phyloP scores from a whole-genome alignment of 2,113 vertebrate species.

The Thunnus thynnus region DNA sequence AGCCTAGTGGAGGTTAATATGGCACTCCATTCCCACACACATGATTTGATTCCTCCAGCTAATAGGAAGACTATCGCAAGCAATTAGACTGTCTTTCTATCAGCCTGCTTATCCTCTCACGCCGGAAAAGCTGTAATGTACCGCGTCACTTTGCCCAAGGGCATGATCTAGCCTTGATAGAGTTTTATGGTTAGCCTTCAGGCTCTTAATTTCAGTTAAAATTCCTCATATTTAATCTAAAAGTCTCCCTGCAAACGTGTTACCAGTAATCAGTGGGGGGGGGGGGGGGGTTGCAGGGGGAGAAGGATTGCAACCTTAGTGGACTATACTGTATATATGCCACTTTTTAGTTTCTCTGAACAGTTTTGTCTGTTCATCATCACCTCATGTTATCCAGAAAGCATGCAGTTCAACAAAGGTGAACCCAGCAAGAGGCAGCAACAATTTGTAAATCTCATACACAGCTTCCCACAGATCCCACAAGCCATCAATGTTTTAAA shows the following conservation, averaged over 20 bases:
- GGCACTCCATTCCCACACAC: conserved; percentile 60
- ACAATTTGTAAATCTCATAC: conserved; percentile 42
- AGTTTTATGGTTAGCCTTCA: conserved; percentile 46
- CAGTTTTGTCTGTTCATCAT: not conserved
- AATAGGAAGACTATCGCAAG: conserved; percentile 64
- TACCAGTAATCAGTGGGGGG: conserved; percentile 11
- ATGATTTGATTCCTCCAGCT: conserved; percentile 62
- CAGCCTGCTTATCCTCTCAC: conserved; percentile 42
- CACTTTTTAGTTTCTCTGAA: not conserved
- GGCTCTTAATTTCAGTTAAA: conserved; percentile 46
- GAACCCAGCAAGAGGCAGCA: conserved; percentile 11
- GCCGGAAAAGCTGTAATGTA: conserved; percentile 58
- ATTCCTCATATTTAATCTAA: conserved; percentile 29
- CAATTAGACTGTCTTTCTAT: conserved; percentile 64
- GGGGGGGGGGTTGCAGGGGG: not conserved
- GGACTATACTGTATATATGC: not conserved
- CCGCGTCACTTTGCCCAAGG: conserved; percentile 64
- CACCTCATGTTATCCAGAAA: not conserved
- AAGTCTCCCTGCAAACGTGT: conserved; percentile 19
- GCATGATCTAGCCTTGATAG: conserved; percentile 58
- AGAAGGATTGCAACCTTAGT: not conserved
- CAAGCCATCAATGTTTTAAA: conserved; percentile 58
- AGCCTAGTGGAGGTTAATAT: conserved; percentile 64
- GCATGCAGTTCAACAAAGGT: conserved; percentile 31
- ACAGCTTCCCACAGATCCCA: conserved; percentile 32